phyloP scores from a whole-genome alignment of 53 echinoderm and acorn worm genomes.

The Arbacia lixula region DNA sequence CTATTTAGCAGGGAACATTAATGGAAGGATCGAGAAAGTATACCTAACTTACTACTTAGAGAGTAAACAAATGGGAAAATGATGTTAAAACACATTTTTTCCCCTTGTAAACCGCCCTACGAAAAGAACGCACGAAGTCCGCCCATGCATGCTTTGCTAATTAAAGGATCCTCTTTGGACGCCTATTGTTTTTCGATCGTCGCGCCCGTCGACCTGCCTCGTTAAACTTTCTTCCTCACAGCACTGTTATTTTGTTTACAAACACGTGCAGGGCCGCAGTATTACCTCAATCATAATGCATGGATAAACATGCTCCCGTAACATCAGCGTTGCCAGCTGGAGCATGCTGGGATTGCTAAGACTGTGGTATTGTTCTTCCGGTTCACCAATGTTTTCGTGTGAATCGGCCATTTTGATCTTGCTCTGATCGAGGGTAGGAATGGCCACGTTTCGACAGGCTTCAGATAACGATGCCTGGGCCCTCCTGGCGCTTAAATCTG shows the following conservation, averaged over 20 bases:
- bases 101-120: too few relatives aligned
- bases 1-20: too few relatives aligned
- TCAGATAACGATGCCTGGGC: conserved; percentile 99
- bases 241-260: conserved; percentile 44
- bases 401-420: conserved; percentile 98
- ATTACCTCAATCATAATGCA: conserved; percentile 32
- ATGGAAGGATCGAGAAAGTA: too few relatives aligned
- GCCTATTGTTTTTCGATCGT: too few relatives aligned
- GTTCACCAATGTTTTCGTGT: conserved; percentile 63
- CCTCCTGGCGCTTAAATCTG: conserved; percentile 99
- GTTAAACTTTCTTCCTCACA: too few relatives aligned
- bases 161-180: too few relatives aligned
- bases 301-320: not conserved
- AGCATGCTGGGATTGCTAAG: conserved; percentile 33
- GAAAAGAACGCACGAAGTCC: too few relatives aligned
- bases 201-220: too few relatives aligned
- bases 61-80: too few relatives aligned
- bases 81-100: too few relatives aligned
- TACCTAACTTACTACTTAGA: too few relatives aligned
- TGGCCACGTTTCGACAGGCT: conserved; percentile 98
- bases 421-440: conserved; percentile 76
- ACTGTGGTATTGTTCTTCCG: conserved; percentile 22
- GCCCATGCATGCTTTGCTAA: too few relatives aligned
- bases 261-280: conserved; percentile 25
- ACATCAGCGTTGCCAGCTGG: not conserved